These are phyloP conservation scores for Lerema accius DNA, from an alignment of 1,140 invertebrate species.

Conservation along the genomic window DNA sequence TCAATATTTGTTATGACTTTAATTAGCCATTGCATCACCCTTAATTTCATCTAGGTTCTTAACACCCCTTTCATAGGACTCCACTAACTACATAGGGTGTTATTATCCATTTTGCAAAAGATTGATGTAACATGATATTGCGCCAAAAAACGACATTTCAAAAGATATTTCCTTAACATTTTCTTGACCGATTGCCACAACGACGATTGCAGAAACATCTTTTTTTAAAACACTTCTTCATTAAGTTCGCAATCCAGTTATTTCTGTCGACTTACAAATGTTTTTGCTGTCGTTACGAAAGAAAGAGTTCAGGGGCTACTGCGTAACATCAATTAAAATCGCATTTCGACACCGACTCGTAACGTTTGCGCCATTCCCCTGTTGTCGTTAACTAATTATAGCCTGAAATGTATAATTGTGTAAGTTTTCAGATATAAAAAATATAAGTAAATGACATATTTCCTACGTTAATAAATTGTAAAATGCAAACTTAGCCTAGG, in stretches of 20 bases:
- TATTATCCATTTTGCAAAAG: no score
- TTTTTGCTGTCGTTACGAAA: constrained; percentile 42
- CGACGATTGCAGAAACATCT: not conserved
- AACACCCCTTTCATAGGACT: no score
- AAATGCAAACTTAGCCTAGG: no score
- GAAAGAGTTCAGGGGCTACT: constrained; percentile 47
- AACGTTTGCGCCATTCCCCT: constrained; percentile 44
- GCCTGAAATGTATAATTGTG: constrained; percentile 10
- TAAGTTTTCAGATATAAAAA: constrained; percentile 2
- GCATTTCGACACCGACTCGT: constrained; percentile 59
- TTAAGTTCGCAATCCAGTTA: constrained; percentile 5
- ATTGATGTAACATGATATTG: no score
- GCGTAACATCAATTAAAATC: constrained; percentile 77
- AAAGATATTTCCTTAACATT: not conserved
- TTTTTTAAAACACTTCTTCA: not conserved
- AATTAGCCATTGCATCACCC: no score
- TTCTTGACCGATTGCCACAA: not conserved
- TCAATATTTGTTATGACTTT: no score
- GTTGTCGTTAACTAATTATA: constrained; percentile 17
- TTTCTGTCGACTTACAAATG: constrained; percentile 11
- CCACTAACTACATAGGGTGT: no score
- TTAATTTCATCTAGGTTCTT: no score
- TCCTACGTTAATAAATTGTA: no score
- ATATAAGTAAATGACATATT: no score
- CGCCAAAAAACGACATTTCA: constrained; percentile 2